Evolutionary conservation across 2,113 vertebrate genomes (phyloP), one percentile per base, ranked within the genome.

Genomic region (Pseudorasbora parva): DNA sequence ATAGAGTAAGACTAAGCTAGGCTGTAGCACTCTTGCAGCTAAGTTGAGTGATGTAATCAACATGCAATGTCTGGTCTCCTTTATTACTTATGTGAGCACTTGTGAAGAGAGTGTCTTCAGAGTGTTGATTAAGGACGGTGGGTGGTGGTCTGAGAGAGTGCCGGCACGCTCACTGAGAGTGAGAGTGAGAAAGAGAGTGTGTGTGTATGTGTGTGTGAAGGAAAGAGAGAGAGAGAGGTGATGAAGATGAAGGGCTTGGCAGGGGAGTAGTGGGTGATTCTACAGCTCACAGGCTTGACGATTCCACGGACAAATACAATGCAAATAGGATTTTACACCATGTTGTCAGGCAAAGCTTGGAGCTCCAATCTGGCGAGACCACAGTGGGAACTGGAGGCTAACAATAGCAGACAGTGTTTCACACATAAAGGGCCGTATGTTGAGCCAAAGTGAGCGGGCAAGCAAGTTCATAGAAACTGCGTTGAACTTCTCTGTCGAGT

Each of bases 291-390:
- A 87, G 86, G 83, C 56, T 90, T 84, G 78, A 85, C 82, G 85
- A 91, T 88, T 91, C 90, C 89, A 92, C 89, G 89, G 91, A 91
- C 89, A 88, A 89, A 90, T 88, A 93, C 89, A 93, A 92, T 93
- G 88, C 90, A 93, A 94, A 93, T 86, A 87, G 92, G 94, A 93
- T 93, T 93, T 92, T 91, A 92, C 87, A 89, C 86, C 89, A 92
- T 92, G 88, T 91, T 88, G 87, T 85, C 78, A 87, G 81, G 85
- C 69, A 57, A 76, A 82, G 85, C 74, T 88, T 82, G 84, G 74
- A 84, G 86, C 75, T 79, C 82, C 85, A 85, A 79, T 86, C 79
- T 90, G 88, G 87, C 88, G 71, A 73, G 62, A 59, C 87, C 86
- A 77, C 81, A 84, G 84, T 91, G 88, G 85, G 85, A 89, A 91